Evolutionary conservation across 2,888 invertebrate genomes (phyloP).

Genomic region (Drosophila prostipennis): DNA sequence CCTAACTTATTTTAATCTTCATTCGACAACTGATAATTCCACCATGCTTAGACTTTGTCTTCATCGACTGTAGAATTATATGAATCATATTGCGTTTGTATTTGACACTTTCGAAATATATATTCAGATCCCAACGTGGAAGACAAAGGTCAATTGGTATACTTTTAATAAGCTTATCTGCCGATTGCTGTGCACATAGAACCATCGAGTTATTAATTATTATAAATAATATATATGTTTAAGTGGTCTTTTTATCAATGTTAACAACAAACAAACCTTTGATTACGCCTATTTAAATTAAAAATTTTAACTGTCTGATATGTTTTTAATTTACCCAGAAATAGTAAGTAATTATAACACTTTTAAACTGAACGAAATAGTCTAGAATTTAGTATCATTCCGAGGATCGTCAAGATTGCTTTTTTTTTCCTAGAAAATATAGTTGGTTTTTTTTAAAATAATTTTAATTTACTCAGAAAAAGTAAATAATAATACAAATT

Average conservation of each 20-base stretch:
- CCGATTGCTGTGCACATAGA: neutral
- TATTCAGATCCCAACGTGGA: neutral
- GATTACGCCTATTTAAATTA: too few relatives aligned
- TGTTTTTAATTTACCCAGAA: too few relatives aligned
- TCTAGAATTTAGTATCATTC: too few relatives aligned
- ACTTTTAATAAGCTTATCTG: neutral
- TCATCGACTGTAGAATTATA: neutral
- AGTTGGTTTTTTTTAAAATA: too few relatives aligned
- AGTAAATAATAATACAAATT: too few relatives aligned
- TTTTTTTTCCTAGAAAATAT: too few relatives aligned
- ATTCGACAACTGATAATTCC: constrained; percentile 22
- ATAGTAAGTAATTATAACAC: too few relatives aligned
- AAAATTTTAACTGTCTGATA: too few relatives aligned
- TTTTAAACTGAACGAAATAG: too few relatives aligned
- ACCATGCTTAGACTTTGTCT: constrained; percentile 32
- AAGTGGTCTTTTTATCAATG: neutral
- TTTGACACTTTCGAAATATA: neutral
- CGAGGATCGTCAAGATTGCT: too few relatives aligned
- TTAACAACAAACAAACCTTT: neutral
- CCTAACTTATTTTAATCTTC: constrained; percentile 6
- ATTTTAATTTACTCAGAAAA: too few relatives aligned
- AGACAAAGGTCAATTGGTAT: constrained; percentile 17
- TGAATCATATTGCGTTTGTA: constrained; percentile 19
- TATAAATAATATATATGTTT: neutral
- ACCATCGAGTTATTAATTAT: neutral